These are phyloP conservation scores for Leptopilina syphax DNA, from an alignment of 2,888 invertebrate species.

Conservation along the genomic window DNA sequence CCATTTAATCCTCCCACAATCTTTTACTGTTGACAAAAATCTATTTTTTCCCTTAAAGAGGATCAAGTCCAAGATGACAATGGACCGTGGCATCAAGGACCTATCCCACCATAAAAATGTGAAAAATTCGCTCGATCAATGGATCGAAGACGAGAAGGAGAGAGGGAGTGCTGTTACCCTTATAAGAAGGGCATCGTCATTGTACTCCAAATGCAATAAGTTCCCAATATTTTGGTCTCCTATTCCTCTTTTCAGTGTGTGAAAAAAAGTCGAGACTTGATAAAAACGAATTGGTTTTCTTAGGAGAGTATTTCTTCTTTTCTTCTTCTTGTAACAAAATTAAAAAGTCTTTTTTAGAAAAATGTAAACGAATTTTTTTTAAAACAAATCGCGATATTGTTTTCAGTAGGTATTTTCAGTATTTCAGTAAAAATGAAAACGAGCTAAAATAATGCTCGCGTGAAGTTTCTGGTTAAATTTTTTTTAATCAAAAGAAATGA, in stretches of 20 bases:
- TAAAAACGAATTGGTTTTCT: slow-evolving; percentile 50
- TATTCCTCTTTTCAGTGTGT: neutral
- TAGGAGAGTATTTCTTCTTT: no score
- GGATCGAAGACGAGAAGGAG: slow-evolving; percentile 3
- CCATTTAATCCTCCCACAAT: neutral
- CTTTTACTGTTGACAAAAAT: slow-evolving; percentile 26
- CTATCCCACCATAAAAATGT: slow-evolving; percentile 40
- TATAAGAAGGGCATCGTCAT: slow-evolving; percentile 29
- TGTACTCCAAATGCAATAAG: slow-evolving; percentile 37
- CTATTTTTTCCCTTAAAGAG: slow-evolving; percentile 10
- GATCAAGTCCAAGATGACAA: slow-evolving; percentile 19
- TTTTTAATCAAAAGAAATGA: no score
- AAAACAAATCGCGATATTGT: no score
- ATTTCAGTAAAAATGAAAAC: no score
- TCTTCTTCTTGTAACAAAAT: no score
- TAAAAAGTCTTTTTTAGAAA: no score
- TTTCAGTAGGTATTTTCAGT: no score
- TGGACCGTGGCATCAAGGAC: slow-evolving; percentile 8
- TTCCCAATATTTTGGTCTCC: slow-evolving; percentile 29
- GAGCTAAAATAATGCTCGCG: no score
- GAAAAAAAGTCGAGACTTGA: slow-evolving; percentile 44
- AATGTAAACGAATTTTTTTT: no score
- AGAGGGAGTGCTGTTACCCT: slow-evolving; percentile 7
- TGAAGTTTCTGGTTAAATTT: no score
- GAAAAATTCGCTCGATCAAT: slow-evolving; percentile 44